Base-by-base conservation (phyloP, 2,888 invertebrate genomes). In the Conchocele bisecta region DNA sequence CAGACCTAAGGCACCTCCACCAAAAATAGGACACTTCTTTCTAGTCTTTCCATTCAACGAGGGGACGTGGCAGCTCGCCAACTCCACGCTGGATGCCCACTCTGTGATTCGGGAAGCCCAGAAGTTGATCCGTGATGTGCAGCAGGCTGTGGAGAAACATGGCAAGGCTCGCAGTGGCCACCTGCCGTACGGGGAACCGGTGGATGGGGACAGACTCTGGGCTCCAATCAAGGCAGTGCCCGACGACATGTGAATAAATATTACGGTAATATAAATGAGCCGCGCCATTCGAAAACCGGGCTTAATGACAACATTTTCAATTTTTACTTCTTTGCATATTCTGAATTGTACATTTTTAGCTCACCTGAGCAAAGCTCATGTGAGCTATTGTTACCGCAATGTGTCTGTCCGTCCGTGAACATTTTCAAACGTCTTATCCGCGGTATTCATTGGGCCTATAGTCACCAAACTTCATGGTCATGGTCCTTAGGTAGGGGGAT, bases 21-120 rank as follows among this genome's bases (percentile, higher is more conserved):
- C 81, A 15, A 61, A 58, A 24, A 94, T 95, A 71, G 96, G 96
- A 0, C 94, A 95, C 41, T 96, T 96, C 95, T 93, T 95, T 44
- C 92, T 95, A 75, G 93, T 95, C 67, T 96, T 95, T 91, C 96
- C 96, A 0, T 91, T 94, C 80, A 89, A 85, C 86, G 90, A 81
- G 72, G 83, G 75, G 41, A 87, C 87, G 5, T 75, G 76, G 7
- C 79, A 79, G 64, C 64, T 81, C 20, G 75, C 81, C 51, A 74
- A 80, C 17, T 61, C 75, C 6, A 84, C 79, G 6, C 63, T 87
- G 17, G 88, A 87, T 71, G 67, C 84, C 5, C 84, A 85, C 61
- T 59, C 82, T 39, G 78, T 86, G 20, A 83, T 87, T n/a, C 80
- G 81, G 50, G 88, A 88, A 59, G 72, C 75, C 7, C 88, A 87